Base-by-base conservation (phyloP, 2,113 vertebrate species). In the Thunnus maccoyii region DNA sequence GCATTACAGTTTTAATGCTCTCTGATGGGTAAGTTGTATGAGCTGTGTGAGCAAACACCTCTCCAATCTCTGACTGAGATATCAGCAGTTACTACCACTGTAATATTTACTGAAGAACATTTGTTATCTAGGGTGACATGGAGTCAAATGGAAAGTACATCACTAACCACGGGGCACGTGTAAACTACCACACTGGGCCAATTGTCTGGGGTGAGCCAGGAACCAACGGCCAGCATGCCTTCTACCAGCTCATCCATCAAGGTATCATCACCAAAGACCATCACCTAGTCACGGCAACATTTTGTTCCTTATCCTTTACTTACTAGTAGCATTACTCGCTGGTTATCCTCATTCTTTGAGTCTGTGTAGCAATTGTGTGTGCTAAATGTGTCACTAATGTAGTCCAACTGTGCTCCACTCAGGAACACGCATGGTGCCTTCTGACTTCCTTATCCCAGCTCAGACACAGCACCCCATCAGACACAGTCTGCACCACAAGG, bases 181-280 rank as follows among this genome's bases (percentile, higher is more conserved):
- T 99, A 51, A 95, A 97, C 93, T 96, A 99, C 90, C 97, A 89
- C 90, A 99, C 98, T 0, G 98, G 98, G 48, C 98, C 98, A 25
- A 97, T 99, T 10, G 96, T 99, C 30, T 99, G 98, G 98, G 98
- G 98, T 3, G 98, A 99, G 81, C 98, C 98, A 30, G 98, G 98
- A 86, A 99, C 98, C 76, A 99, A 99, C 2, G 98, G 98, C 27
- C 98, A 99, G 89, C 98, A 99, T 8, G 98, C 98, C 5, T 99
- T 99, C 93, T 99, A 99, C 90, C 97, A 99, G 93, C 98, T 99
- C 69, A 99, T 99, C 89, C 98, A 99, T 84, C 98, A 99, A 96
- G 98, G 98, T 99, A 91, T 4, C 32, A 22, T 3, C 46, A 17
- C 5, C 41, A 9, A 9, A 52, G 9, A 67, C 15, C 30, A 48